Percentiles rank a stretch among this genome's conserved stretches.
These are phyloP conservation scores for Caenorhabditis sp. DNA, from an alignment of 2,888 invertebrate genomes.

Conservation along the genomic window DNA sequence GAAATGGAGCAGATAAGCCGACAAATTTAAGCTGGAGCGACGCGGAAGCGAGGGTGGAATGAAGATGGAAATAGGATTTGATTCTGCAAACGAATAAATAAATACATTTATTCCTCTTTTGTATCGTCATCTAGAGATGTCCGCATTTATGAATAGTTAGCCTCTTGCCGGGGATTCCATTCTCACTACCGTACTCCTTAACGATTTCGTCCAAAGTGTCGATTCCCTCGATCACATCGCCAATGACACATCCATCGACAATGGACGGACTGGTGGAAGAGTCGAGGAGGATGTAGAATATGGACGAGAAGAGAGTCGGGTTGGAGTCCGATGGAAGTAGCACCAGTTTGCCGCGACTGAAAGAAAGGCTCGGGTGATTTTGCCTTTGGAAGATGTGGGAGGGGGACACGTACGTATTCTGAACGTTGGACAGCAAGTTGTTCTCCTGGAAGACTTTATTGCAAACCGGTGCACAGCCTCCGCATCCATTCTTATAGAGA, in stretches of 20 bases:
- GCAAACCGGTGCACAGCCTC: slow-evolving; percentile 50
- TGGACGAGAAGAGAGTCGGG: slow-evolving; percentile 47
- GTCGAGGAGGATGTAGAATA: slow-evolving; percentile 60
- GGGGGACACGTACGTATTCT: slow-evolving; percentile 43
- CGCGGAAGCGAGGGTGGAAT: too few species aligned
- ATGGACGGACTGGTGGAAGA: slow-evolving; percentile 22
- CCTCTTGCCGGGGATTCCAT: slow-evolving; percentile 41
- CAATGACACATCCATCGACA: slow-evolving; percentile 56
- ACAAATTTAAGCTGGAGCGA: too few species aligned
- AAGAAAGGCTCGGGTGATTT: too few species aligned
- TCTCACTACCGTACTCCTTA: slow-evolving; percentile 45
- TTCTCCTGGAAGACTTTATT: slow-evolving; percentile 38
- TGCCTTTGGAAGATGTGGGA: too few species aligned
- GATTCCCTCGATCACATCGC: slow-evolving; percentile 56
- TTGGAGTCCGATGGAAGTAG: slow-evolving; percentile 43
- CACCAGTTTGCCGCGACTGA: slow-evolving; percentile 53
- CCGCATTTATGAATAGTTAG: slow-evolving; percentile 52
- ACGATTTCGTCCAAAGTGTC: slow-evolving; percentile 47
- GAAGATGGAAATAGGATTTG: too few species aligned
- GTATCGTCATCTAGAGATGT: slow-evolving; percentile 34
- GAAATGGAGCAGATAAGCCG: too few species aligned
- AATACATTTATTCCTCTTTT: too few species aligned
- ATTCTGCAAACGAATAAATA: too few species aligned
- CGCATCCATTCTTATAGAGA: slow-evolving; percentile 46
- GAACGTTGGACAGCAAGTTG: slow-evolving; percentile 28